phyloP scores from a whole-genome alignment of 2,113 vertebrate species.

The Colistium nudipinnis region DNA sequence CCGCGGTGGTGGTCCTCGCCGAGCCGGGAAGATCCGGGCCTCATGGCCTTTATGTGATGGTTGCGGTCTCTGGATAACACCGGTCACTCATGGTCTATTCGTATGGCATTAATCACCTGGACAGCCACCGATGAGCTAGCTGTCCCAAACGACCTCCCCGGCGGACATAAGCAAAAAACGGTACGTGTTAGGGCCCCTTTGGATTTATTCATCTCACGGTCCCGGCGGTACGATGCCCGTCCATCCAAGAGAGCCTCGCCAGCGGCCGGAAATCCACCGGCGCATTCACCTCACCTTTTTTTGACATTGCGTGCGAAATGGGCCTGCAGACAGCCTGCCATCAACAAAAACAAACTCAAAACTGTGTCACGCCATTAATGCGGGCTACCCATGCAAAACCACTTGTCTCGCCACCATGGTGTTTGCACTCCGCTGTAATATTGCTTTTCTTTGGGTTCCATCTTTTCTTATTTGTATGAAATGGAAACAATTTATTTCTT shows the following conservation, averaged over 20 bases:
- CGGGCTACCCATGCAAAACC: constrained; percentile 68
- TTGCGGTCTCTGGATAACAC: constrained; percentile 43
- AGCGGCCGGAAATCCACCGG: constrained; percentile 36
- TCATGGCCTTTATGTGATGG: constrained; percentile 36
- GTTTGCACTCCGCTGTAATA: constrained; percentile 63
- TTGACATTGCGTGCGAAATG: constrained; percentile 58
- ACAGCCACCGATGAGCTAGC: constrained; percentile 45
- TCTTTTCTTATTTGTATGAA: constrained; percentile 67
- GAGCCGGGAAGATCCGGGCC: constrained; percentile 10
- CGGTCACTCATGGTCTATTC: constrained; percentile 37
- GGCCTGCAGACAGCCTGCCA: constrained; percentile 55
- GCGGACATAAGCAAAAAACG: constrained; percentile 11
- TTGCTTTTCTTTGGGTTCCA: constrained; percentile 68
- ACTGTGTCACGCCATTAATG: constrained; percentile 70
- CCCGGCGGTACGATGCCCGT: constrained; percentile 19
- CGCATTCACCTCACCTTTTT: constrained; percentile 47
- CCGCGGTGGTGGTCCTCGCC: neutral
- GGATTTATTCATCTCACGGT: constrained; percentile 60
- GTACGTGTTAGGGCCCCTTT: constrained; percentile 33
- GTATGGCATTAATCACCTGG: constrained; percentile 52
- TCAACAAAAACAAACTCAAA: constrained; percentile 74
- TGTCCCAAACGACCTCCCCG: constrained; percentile 48
- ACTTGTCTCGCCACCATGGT: constrained; percentile 59
- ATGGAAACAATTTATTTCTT: constrained; percentile 73
- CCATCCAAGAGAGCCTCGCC: constrained; percentile 39